Percentiles rank a stretch among this genome's conserved stretches.
Evolutionary conservation across 1,140 invertebrate species (phyloP).

Genomic region (Mylabris phalerata): DNA sequence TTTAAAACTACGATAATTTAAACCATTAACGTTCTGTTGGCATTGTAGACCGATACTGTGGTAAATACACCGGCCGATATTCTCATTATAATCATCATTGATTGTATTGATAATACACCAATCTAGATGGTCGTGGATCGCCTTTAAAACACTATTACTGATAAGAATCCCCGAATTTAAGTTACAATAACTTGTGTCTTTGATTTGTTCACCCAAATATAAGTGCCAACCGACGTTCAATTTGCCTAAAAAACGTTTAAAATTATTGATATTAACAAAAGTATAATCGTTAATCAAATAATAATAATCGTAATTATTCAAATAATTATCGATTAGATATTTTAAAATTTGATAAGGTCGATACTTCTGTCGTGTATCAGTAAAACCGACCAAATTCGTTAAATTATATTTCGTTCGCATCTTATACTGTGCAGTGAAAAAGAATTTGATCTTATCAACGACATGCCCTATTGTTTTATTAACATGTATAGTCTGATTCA

Average conservation of each 20-base stretch:
- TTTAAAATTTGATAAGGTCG: constrained; percentile 80
- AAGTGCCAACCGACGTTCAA: constrained; percentile 78
- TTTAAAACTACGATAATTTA: constrained; percentile 22
- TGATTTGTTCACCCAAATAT: constrained; percentile 58
- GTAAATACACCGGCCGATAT: constrained; percentile 74
- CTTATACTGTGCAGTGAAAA: constrained; percentile 60
- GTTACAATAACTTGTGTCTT: constrained; percentile 53
- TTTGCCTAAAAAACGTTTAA: constrained; percentile 61
- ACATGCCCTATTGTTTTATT: constrained; percentile 75
- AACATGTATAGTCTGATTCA: constrained; percentile 62
- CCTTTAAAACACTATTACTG: constrained; percentile 67
- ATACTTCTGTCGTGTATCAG: constrained; percentile 64
- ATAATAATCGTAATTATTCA: constrained; percentile 86
- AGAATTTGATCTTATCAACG: constrained; percentile 71
- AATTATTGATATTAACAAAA: constrained; percentile 67
- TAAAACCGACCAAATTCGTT: constrained; percentile 74
- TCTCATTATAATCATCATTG: constrained; percentile 69
- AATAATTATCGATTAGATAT: constrained; percentile 82
- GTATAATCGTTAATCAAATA: constrained; percentile 75
- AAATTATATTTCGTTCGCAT: constrained; percentile 58
- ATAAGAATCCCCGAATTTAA: constrained; percentile 67
- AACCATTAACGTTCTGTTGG: constrained; percentile 47
- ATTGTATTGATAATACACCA: constrained; percentile 81
- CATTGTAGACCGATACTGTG: constrained; percentile 61
- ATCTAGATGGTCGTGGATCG: constrained; percentile 66